phyloP scores from a whole-genome alignment of 2,797 vertebrate species.

The Lindbergichthys nudifrons region DNA sequence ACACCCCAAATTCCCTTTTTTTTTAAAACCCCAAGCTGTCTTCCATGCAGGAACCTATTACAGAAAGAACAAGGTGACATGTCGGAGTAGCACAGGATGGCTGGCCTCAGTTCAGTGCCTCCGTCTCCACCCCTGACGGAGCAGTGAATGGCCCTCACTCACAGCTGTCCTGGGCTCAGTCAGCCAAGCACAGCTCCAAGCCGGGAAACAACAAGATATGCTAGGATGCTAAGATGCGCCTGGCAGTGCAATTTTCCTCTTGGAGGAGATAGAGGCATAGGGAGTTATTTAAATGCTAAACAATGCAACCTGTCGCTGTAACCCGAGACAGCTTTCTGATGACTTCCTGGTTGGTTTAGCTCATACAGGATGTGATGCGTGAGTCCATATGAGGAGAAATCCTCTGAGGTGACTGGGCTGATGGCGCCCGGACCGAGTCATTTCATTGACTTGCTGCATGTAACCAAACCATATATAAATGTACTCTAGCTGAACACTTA shows the following conservation, averaged over 20 bases:
- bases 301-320: slow-evolving; percentile 57
- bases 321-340: slow-evolving; percentile 46
- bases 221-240: slow-evolving; percentile 63
- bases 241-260: slow-evolving; percentile 58
- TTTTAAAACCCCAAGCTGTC: slow-evolving; percentile 26
- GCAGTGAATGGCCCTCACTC: slow-evolving; percentile 76
- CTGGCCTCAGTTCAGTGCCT: slow-evolving; percentile 77
- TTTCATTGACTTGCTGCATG: slow-evolving; percentile 17
- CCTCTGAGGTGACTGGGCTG: slow-evolving; percentile 4
- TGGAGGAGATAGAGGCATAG: slow-evolving; percentile 38
- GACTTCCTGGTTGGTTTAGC: slow-evolving; percentile 52
- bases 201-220: slow-evolving; percentile 67
- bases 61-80: slow-evolving; percentile 70
- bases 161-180: slow-evolving; percentile 75
- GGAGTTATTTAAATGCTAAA: slow-evolving; percentile 77
- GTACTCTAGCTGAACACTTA: background rate
- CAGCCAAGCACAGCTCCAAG: slow-evolving; percentile 70
- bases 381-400: slow-evolving; percentile 18
- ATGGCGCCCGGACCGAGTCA: background rate
- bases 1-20: slow-evolving; percentile 22
- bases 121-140: slow-evolving; percentile 74
- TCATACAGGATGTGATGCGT: slow-evolving; percentile 31
- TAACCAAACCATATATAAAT: background rate
- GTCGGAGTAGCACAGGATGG: slow-evolving; percentile 64
- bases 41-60: slow-evolving; percentile 63